Conservation (phyloP, 2,888 invertebrate genomes). For the Ernsta delagoae region DNA sequence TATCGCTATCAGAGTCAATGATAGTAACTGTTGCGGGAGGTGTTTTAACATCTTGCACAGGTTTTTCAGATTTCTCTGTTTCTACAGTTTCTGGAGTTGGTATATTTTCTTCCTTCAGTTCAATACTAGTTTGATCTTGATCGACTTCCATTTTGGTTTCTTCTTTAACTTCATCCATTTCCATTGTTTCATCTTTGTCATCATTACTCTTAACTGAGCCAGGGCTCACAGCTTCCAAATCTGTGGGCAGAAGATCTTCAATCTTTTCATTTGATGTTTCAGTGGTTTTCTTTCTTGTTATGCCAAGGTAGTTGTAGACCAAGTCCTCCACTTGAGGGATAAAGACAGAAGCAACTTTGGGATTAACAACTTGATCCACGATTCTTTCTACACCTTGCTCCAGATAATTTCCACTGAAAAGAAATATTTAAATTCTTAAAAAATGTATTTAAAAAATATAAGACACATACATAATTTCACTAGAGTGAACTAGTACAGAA, state of each 20-base stretch:
- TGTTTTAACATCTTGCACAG: slow-evolving; percentile 64
- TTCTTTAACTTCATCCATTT: slow-evolving; percentile 46
- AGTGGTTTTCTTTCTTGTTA: slow-evolving; percentile 87
- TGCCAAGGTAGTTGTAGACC: slow-evolving; percentile 93
- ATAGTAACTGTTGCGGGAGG: slow-evolving; percentile 78
- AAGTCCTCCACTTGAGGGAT: slow-evolving; percentile 96
- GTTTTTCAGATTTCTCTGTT: slow-evolving; percentile 71
- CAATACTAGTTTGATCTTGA: slow-evolving; percentile 59
- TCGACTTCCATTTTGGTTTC: slow-evolving; percentile 59
- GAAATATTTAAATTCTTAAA: background rate
- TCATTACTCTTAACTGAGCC: slow-evolving; percentile 89
- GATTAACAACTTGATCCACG: slow-evolving; percentile 97
- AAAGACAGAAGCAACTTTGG: slow-evolving; percentile 94
- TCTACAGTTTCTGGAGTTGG: slow-evolving; percentile 42
- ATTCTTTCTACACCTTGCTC: slow-evolving; percentile 97
- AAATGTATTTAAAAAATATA: too few relatives aligned
- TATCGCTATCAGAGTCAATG: slow-evolving; percentile 50
- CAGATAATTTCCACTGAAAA: slow-evolving; percentile 92
- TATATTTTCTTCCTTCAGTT: slow-evolving; percentile 52
- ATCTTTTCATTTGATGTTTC: slow-evolving; percentile 65
- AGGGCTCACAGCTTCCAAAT: slow-evolving; percentile 92
- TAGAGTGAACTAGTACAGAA: too few relatives aligned
- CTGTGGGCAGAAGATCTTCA: slow-evolving; percentile 87
- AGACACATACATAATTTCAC: too few relatives aligned
- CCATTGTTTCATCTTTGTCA: slow-evolving; percentile 64